A percentile compares a stretch with the other conserved stretches of the same genome.
phyloP scores from a whole-genome alignment of 2,888 invertebrate genomes.

The Meganola albula region DNA sequence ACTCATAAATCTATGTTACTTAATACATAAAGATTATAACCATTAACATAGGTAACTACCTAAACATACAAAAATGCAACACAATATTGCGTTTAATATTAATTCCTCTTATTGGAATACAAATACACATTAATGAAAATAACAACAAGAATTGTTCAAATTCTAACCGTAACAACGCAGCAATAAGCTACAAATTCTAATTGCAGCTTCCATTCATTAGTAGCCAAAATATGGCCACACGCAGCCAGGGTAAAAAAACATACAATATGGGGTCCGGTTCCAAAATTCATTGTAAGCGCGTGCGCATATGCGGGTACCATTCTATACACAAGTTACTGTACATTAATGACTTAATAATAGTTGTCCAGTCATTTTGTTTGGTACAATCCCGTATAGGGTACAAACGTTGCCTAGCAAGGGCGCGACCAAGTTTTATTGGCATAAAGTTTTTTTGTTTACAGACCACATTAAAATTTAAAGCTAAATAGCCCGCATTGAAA shows the following conservation, averaged over 20 bases:
- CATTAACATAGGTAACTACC: too few relatives aligned
- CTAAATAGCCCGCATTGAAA: constrained; percentile 25
- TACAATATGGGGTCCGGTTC: constrained; percentile 35
- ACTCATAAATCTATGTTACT: too few relatives aligned
- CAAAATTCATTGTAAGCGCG: constrained; percentile 41
- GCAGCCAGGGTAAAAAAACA: constrained; percentile 34
- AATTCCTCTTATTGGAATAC: too few relatives aligned
- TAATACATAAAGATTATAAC: too few relatives aligned
- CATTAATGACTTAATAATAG: constrained; percentile 63
- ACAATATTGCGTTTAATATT: too few relatives aligned
- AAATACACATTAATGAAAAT: too few relatives aligned
- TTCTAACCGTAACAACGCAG: too few relatives aligned
- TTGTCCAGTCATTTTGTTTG: constrained; percentile 42
- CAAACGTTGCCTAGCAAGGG: constrained; percentile 3
- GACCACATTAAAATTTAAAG: constrained; percentile 27
- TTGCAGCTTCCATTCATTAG: too few relatives aligned
- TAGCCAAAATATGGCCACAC: constrained; percentile 33
- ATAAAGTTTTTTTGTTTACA: constrained; percentile 26
- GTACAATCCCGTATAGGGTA: constrained; percentile 41
- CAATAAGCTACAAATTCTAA: too few relatives aligned
- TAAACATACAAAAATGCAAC: too few relatives aligned
- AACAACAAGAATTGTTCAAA: too few relatives aligned
- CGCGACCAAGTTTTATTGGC: constrained; percentile 23
- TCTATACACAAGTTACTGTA: constrained; percentile 34
- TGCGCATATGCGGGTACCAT: constrained; percentile 47